Percentiles rank a stretch among this genome's conserved stretches.
phyloP scores from a whole-genome alignment of 2,113 vertebrate genomes.

The Nestor notabilis region DNA sequence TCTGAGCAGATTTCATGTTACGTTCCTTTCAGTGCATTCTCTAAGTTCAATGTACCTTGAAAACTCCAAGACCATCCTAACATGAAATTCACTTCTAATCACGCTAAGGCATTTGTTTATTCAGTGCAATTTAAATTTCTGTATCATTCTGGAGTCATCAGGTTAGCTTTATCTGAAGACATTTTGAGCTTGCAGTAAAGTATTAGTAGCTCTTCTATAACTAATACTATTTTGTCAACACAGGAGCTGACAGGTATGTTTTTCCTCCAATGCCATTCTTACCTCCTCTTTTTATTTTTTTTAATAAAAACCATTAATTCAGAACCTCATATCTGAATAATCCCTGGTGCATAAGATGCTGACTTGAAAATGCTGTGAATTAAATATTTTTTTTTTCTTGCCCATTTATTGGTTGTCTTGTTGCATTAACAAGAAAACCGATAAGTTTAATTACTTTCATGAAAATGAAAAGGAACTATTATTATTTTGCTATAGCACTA shows the following conservation, averaged over 20 bases:
- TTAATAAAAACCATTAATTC: neutral
- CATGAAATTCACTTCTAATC: neutral
- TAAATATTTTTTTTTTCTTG: slow-evolving; percentile 26
- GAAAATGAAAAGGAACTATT: slow-evolving; percentile 58
- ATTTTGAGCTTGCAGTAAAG: neutral
- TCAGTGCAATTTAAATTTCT: neutral
- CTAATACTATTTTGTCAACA: neutral
- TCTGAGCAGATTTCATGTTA: neutral
- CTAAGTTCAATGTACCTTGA: neutral
- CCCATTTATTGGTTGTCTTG: slow-evolving; percentile 48
- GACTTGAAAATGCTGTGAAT: slow-evolving; percentile 20
- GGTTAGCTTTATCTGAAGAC: neutral
- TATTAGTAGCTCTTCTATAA: neutral
- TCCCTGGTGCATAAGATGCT: neutral
- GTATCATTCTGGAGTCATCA: neutral
- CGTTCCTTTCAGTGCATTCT: neutral
- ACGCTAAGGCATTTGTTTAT: neutral
- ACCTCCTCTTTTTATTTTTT: neutral
- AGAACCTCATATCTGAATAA: slow-evolving; percentile 25
- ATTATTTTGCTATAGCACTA: slow-evolving; percentile 14
- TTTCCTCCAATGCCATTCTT: neutral
- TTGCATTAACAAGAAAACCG: slow-evolving; percentile 38
- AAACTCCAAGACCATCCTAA: neutral
- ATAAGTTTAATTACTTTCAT: slow-evolving; percentile 69
- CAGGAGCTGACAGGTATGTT: neutral